These are phyloP conservation scores for Thunnus thynnus DNA, from an alignment of 2,113 vertebrate genomes.

Conservation along the genomic window DNA sequence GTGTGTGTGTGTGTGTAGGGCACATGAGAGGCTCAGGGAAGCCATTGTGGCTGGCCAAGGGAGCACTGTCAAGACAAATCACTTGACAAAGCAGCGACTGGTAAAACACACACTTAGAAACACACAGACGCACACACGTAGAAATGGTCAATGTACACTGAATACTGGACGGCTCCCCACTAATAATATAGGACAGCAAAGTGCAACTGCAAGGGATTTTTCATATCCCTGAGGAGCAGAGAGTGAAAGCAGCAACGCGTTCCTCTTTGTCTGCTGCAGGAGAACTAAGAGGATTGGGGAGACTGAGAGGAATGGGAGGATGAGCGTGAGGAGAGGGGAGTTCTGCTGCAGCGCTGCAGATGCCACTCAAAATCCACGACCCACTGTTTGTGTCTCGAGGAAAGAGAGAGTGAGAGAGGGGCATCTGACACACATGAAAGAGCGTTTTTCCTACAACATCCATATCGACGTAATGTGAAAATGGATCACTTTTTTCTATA, in stretches of 20 bases:
- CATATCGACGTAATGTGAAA: slow-evolving; percentile 2
- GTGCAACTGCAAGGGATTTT: slow-evolving; percentile 77
- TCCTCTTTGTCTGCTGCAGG: slow-evolving; percentile 74
- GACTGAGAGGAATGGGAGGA: slow-evolving; percentile 58
- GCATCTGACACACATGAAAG: slow-evolving; percentile 19
- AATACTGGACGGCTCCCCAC: slow-evolving; percentile 54
- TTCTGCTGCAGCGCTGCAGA: slow-evolving; percentile 52
- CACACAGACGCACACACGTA: slow-evolving; percentile 20
- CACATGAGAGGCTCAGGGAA: slow-evolving; percentile 47
- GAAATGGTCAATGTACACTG: slow-evolving; percentile 60
- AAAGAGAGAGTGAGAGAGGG: slow-evolving; percentile 25
- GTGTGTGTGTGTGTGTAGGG: slow-evolving; percentile 20
- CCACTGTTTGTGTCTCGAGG: slow-evolving; percentile 32
- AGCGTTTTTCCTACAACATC: background rate
- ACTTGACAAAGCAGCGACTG: slow-evolving; percentile 63
- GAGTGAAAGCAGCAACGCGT: slow-evolving; percentile 71
- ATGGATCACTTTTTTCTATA: background rate
- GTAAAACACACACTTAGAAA: slow-evolving; percentile 51
- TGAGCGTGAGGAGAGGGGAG: slow-evolving; percentile 47
- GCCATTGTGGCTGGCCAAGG: slow-evolving; percentile 53
- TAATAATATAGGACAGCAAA: slow-evolving; percentile 77
- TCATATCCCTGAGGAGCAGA: slow-evolving; percentile 69
- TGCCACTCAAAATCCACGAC: slow-evolving; percentile 55
- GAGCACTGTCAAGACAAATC: slow-evolving; percentile 71
- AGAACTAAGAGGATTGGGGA: slow-evolving; percentile 75